Evolutionary conservation across 1,140 invertebrate species (phyloP), one percentile per base, ranked within the genome.

Genomic region (Drosophila cardini): DNA sequence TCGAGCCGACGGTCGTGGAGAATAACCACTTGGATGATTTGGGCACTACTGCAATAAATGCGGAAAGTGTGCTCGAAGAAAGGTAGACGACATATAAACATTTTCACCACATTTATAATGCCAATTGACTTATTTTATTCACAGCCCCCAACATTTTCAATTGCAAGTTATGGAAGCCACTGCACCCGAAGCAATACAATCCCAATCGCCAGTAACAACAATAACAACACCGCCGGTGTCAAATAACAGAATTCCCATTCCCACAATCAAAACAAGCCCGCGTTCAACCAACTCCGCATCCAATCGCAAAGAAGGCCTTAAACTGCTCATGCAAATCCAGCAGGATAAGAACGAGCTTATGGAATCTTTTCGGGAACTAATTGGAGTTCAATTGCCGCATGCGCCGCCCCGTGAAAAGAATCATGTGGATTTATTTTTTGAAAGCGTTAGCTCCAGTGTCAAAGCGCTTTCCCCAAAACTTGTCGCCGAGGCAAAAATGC

Each of bases 261-360:
- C 21, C 5, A 26, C 32, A 11, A 2, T 43, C 10, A 60, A 60
- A 53, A 46, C 30, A 7, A 40, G 18, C 15, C 38, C 43, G 3
- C 53, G 10, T 1, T 15, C 46, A 0, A 21, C 38, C 10, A 53
- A 15, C 9, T 11, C 36, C 10, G 4, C 30, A 11, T n/a, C 13
- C 8, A 71, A 45, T 38, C 53, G 67, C 15, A 84, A 91, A 32
- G 87, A 91, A 11, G 81, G 90, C 1, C 73, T 90, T 0, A 90
- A 90, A 40, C 60, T 91, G 0, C 63, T 91, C 1, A 83, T 90
- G 75, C 90, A 91, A 79, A 91, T 91, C 3, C 90, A 91, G 38
- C 91, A 91, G 46, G 90, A 91, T 61, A 91, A 91, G 21, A 90
- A 86, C 63, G 90, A 91, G 13, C 48, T 91, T 0, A 89, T 91